Evolutionary conservation across 2,797 vertebrate genomes (phyloP), one percentile per base, ranked within the genome.

Genomic region (Tadarida brasiliensis): DNA sequence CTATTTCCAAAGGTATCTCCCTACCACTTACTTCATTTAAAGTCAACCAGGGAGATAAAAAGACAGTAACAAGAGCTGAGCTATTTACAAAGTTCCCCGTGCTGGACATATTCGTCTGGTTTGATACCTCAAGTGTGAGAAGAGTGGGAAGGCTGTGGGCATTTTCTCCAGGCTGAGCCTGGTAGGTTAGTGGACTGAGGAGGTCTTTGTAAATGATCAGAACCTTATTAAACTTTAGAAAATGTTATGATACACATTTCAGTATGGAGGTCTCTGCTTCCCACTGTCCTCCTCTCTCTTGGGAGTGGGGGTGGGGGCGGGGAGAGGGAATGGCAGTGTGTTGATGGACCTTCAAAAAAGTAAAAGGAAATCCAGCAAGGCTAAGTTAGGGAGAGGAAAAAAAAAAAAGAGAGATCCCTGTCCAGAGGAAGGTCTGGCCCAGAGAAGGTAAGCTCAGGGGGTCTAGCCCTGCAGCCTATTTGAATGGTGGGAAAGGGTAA

Each of bases 61-160:
- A 56, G 10, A 63, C 81, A 88, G 26, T 28, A 59, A 86, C 71
- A 51, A 85, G 56, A 90, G n/a, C 33, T 81, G 61, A 85, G 56
- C 44, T 95, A 68, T 97, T 97, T 49, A 92, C 44, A 91, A 91
- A 84, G 24, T 90, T 92, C 61, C 47, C 30, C 68, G 28, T 73
- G 61, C 33, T 92, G 33, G 9, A 65, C 35, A 68, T 24, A 47
- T 77, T 81, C 59, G 89, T 61, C 78, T 94, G 22, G n/a, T 35
- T 57, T 85, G 39, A 67, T 86, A 10, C 2, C 33, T 93, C 85
- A 63, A 33, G 47, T 28, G 5, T 70, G 51, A 94, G 86, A 87
- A 90, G 22, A 76, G 44, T 74, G 26, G n/a, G 5, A 33, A 80
- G 11, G 11, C 35, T 70, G 14, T 93, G 39, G 26, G 19, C 14